Percentiles rank a stretch among this genome's conserved stretches.
phyloP scores from a whole-genome alignment of 2,888 invertebrate species.

The Drosophila quasianomalipes region DNA sequence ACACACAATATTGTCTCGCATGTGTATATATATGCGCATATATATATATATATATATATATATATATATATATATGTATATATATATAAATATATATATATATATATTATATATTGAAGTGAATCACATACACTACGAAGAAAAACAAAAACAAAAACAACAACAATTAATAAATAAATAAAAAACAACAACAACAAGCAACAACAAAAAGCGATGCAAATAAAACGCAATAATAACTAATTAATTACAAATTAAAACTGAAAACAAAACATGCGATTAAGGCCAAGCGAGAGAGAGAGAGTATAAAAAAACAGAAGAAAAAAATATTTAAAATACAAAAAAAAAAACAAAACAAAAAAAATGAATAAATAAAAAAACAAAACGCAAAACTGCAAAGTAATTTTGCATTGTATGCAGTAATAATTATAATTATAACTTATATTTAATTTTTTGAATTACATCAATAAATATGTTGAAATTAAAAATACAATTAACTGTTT shows the following conservation, averaged over 20 bases:
- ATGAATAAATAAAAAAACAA: slow-evolving; percentile 33
- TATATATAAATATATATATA: slow-evolving; percentile 24
- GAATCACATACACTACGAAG: slow-evolving; percentile 12
- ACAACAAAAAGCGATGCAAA: slow-evolving; percentile 37
- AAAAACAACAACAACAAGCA: slow-evolving; percentile 20
- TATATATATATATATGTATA: slow-evolving; percentile 6
- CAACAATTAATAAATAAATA: slow-evolving; percentile 27
- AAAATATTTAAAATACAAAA: slow-evolving; percentile 25
- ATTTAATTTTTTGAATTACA: slow-evolving; percentile 83
- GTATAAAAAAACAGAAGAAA: slow-evolving; percentile 25
- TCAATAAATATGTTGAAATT: slow-evolving; percentile 84
- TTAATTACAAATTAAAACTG: slow-evolving; percentile 18
- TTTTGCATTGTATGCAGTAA: slow-evolving; percentile 81
- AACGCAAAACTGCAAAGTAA: slow-evolving; percentile 80
- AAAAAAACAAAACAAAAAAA: slow-evolving; percentile 13
- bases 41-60: slow-evolving; percentile 26
- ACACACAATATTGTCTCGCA: slow-evolving; percentile 26
- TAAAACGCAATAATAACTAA: slow-evolving; percentile 46
- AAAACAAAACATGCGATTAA: slow-evolving; percentile 29
- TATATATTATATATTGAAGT: slow-evolving; percentile 19
- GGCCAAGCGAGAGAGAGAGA: slow-evolving; percentile 47
- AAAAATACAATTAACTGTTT: slow-evolving; percentile 32
- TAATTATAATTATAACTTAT: slow-evolving; percentile 77
- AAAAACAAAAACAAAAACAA: not conserved
- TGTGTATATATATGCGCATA: slow-evolving; percentile 28